phyloP scores from a whole-genome alignment of 2,797 vertebrate genomes.

The Rhincodon typus region DNA sequence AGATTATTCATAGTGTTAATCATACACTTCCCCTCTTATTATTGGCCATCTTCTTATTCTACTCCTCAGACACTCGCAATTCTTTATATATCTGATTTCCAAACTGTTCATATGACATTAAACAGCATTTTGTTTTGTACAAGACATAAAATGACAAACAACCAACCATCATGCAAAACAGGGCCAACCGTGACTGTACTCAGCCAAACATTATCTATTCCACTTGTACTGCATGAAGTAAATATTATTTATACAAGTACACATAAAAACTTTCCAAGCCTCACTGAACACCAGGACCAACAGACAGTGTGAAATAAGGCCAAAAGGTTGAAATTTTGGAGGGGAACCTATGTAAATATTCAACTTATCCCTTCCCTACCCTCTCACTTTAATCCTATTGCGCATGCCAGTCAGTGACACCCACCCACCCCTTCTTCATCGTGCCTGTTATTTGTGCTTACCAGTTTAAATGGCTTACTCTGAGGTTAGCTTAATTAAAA shows the following conservation, averaged over 20 bases:
- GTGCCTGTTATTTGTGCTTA: neutral
- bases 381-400: too few relatives aligned
- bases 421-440: too few relatives aligned
- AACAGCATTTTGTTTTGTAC: neutral
- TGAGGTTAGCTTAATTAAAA: neutral
- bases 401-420: neutral
- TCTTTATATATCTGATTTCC: neutral
- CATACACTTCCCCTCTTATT: neutral
- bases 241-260: neutral
- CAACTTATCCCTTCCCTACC: neutral
- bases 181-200: neutral
- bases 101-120: neutral
- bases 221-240: neutral
- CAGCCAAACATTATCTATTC: neutral
- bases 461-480: neutral
- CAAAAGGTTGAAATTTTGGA: neutral
- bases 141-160: neutral
- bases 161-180: neutral
- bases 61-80: neutral
- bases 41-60: neutral
- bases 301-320: neutral
- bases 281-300: neutral
- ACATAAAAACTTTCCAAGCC: neutral
- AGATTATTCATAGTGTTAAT: neutral
- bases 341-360: neutral